A percentile compares a stretch with the other conserved stretches of the same genome.
Conservation (phyloP, 2,113 vertebrate species). For the Burhinus bistriatus region DNA sequence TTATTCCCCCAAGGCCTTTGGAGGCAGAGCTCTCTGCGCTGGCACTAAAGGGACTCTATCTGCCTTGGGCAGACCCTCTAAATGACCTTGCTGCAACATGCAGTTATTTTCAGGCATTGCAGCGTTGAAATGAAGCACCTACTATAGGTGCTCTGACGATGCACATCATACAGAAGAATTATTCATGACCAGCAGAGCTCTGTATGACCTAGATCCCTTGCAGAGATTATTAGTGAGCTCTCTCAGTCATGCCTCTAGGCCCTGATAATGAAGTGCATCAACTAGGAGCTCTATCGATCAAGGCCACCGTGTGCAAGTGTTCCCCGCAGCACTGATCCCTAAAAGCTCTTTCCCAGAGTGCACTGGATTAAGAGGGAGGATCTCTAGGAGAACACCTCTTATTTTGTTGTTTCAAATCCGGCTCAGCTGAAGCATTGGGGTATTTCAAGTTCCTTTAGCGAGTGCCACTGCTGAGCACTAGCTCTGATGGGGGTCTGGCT, state of each 20-base stretch:
- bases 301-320: rapidly evolving
- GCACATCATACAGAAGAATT: neutral
- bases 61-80: neutral
- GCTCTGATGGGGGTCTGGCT: neutral
- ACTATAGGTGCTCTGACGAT: neutral
- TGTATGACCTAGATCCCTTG: neutral
- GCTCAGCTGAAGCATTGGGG: neutral
- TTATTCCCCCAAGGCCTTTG: neutral
- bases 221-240: neutral
- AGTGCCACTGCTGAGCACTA: neutral
- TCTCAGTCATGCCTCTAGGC: neutral
- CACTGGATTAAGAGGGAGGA: neutral
- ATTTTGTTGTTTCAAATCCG: neutral
- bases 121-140: neutral
- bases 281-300: neutral
- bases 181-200: neutral
- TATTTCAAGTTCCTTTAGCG: neutral
- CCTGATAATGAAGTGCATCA: neutral
- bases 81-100: neutral
- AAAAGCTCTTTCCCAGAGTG: neutral
- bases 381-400: neutral
- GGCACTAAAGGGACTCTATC: neutral
- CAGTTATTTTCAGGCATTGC: neutral
- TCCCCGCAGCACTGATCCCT: neutral
- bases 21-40: neutral